Percentiles rank a stretch among this genome's conserved stretches.
Evolutionary conservation across 1,140 invertebrate species (phyloP).

Genomic region (Trichogramma pretiosum): DNA sequence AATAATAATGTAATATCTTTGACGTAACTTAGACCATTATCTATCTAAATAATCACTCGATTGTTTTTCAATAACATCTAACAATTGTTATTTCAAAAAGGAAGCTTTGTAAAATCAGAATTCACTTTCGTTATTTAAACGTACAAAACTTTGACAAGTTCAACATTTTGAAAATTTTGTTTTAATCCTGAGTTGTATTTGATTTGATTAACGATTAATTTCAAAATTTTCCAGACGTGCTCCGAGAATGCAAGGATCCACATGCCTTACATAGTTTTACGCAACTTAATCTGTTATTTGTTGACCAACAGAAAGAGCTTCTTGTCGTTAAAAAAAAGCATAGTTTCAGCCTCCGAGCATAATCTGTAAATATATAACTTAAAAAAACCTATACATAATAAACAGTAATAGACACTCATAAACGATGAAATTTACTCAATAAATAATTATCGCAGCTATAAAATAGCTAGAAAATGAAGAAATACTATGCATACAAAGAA

Average conservation of each 20-base stretch:
- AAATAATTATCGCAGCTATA: constrained; percentile 36
- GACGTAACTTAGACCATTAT: too few species aligned
- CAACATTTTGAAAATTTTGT: too few species aligned
- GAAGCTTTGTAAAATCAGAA: too few species aligned
- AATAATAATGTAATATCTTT: too few species aligned
- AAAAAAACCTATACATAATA: constrained; percentile 32
- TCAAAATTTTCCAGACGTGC: too few species aligned
- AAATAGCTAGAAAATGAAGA: constrained; percentile 32
- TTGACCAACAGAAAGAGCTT: constrained; percentile 19
- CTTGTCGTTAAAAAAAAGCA: constrained; percentile 22
- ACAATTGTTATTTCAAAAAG: too few species aligned
- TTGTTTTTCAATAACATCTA: too few species aligned
- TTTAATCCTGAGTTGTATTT: too few species aligned
- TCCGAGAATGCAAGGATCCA: constrained; percentile 1
- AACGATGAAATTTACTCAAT: constrained; percentile 28
- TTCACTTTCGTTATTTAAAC: too few species aligned
- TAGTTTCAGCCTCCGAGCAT: constrained; percentile 31
- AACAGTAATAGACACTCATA: constrained; percentile 29
- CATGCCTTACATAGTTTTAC: constrained; percentile 17
- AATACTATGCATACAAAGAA: constrained; percentile 31
- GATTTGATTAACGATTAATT: too few species aligned
- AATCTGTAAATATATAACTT: constrained; percentile 38
- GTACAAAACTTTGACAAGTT: too few species aligned
- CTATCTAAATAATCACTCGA: too few species aligned
- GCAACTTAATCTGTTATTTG: constrained; percentile 17